Conservation (phyloP, 2,888 invertebrate genomes). For the Cephus pulcher region DNA sequence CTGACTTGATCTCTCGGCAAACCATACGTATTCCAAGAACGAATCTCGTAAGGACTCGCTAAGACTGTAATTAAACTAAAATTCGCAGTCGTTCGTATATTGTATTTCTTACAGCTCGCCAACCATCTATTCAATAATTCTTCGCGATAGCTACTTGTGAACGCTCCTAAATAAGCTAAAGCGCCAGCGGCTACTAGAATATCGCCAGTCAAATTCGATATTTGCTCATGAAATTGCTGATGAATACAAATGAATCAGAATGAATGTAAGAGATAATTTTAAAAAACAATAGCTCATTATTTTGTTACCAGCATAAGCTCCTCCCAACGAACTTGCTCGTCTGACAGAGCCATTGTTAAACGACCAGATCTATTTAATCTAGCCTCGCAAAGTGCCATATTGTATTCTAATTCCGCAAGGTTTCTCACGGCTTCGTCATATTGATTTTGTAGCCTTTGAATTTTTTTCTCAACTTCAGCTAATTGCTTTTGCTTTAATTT, state of each 20-base stretch:
- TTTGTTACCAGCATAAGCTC: slow-evolving; percentile 73
- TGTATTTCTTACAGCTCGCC: slow-evolving; percentile 71
- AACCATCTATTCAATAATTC: slow-evolving; percentile 80
- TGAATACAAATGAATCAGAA: slow-evolving; percentile 25
- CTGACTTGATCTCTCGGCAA: slow-evolving; percentile 89
- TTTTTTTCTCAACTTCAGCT: slow-evolving; percentile 83
- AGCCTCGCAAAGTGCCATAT: slow-evolving; percentile 82
- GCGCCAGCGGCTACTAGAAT: slow-evolving; percentile 88
- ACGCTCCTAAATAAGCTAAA: slow-evolving; percentile 93
- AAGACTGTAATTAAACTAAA: slow-evolving; percentile 77
- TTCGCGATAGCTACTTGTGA: slow-evolving; percentile 79
- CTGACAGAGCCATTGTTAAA: slow-evolving; percentile 86
- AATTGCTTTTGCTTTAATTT: slow-evolving; percentile 84
- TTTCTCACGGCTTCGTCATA: slow-evolving; percentile 81
- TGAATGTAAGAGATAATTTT: slow-evolving; percentile 6
- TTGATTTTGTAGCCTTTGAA: slow-evolving; percentile 69
- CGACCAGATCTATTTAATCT: slow-evolving; percentile 85
- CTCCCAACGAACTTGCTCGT: slow-evolving; percentile 89
- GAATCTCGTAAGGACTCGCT: slow-evolving; percentile 88
- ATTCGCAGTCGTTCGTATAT: slow-evolving; percentile 79
- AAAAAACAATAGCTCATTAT: slow-evolving; percentile 5
- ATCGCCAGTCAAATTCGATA: slow-evolving; percentile 85
- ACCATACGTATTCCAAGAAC: slow-evolving; percentile 90
- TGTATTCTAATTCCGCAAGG: slow-evolving; percentile 79
- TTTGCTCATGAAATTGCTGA: slow-evolving; percentile 74